Base-by-base conservation (phyloP, 2,797 vertebrate genomes). In the Microcaecilia unicolor region DNA sequence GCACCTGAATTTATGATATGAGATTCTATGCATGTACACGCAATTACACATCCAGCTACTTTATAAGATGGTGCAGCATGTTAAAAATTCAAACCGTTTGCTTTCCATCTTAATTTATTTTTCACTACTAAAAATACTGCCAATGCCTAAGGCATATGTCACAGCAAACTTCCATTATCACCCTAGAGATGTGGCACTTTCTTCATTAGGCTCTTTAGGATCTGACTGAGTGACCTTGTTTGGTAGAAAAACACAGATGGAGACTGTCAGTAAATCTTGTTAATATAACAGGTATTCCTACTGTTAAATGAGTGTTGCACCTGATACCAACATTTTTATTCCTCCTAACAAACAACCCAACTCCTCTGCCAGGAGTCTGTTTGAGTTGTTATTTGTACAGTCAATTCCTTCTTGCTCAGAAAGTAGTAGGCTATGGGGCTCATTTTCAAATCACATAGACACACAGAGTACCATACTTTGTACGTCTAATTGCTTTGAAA, bases 261-360 rank as follows among this genome's bases (percentile, higher is more conserved):
- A 71, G 66, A 28, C 60, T 79, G 78, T 68, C 72, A 77, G 74
- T 74, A 83, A 81, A 80, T 78, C 74, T 78, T 72, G 72, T 75
- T 81, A 76, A 81, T 75, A 61, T 55, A 76, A 76, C 70, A 67
- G 75, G 70, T 63, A 63, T 71, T 72, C 72, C 74, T 50, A 75
- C 70, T 65, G 70, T 52, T 76, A 67, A 48, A 68, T 63, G 70
- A 79, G 62, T 55, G 66, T 72, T 62, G 66, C 49, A 55, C 72
- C 62, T 70, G 57, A 34, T 33, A 34, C 5, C 37, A n/a, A n/a
- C n/a, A n/a, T n/a, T n/a, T n/a, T n/a, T n/a, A n/a, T n/a, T n/a
- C n/a, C n/a, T n/a, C n/a, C n/a, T n/a, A n/a, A n/a, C n/a, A n/a
- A n/a, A n/a, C n/a, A n/a, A n/a, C n/a, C n/a, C n/a, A n/a, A n/a